Evolutionary conservation across 2,113 vertebrate genomes (phyloP), one percentile per base, ranked within the genome.

Genomic region (Empidonax alnorum): DNA sequence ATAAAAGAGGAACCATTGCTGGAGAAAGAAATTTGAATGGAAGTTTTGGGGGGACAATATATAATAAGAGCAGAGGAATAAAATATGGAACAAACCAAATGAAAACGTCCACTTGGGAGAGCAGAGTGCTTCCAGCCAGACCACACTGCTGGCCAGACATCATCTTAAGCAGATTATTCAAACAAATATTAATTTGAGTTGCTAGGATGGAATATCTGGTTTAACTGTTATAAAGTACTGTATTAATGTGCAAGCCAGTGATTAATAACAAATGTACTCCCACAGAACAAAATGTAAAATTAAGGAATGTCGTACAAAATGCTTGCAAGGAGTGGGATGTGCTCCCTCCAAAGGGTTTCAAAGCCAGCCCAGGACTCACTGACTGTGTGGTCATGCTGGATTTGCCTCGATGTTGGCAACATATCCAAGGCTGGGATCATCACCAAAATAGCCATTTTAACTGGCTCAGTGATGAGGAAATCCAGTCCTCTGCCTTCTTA

Each of bases 141-240:
- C 97, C 97, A 97, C 97, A 97, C 84, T 84, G 79, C 93, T 97
- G 96, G 95, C 97, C 94, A 97, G 97, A 95, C 95, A 95, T 93
- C 94, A 89, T 96, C 89, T 91, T 96, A 97, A 97, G 87, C 90
- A 96, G 87, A 97, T 96, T 97, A 96, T 97, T 97, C 92, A 96
- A 97, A 95, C 93, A 97, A 97, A 97, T 97, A 97, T 96, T 97
- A 97, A 97, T 96, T 90, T 96, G 96, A 93, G 94, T 97, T 97
- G 95, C 97, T 97, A 96, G 95, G 96, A 89, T 96, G 95, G 96
- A 97, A 97, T 97, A 97, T 96, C 82, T 97, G 96, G 62, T 92
- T 97, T 96, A 96, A 92, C 94, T 94, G 94, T 94, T 96, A 97
- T 94, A 96, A 97, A 86, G 91, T 71, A 75, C 92, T 65, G 75